These are phyloP conservation scores for Dolichomitus sp. DNA, from an alignment of 2,888 invertebrate species.

Conservation along the genomic window DNA sequence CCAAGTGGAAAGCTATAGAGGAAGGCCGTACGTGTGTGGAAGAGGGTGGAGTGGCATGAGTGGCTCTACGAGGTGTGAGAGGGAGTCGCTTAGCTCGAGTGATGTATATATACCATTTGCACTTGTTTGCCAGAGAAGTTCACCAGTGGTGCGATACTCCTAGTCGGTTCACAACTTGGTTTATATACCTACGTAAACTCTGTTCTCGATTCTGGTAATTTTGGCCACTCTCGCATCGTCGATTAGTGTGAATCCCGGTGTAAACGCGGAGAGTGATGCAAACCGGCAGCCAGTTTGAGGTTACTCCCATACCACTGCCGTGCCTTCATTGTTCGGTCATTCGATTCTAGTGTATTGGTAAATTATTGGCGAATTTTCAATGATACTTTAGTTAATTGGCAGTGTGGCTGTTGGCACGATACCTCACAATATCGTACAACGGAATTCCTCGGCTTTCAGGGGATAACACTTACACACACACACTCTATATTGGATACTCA, in stretches of 20 bases:
- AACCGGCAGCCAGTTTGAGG: neutral
- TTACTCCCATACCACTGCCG: neutral
- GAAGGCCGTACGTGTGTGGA: constrained; percentile 16
- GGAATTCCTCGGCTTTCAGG: neutral
- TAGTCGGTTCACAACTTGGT: constrained; percentile 35
- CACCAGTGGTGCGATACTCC: constrained; percentile 16
- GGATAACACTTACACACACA: too few species aligned
- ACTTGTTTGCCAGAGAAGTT: constrained; percentile 45
- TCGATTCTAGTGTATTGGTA: neutral
- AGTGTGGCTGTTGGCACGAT: neutral
- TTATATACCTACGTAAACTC: constrained; percentile 36
- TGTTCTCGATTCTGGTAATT: constrained; percentile 31
- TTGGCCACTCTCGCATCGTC: constrained; percentile 8
- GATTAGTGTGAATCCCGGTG: constrained; percentile 27
- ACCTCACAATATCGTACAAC: neutral
- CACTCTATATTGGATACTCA: neutral
- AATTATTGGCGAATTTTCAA: neutral
- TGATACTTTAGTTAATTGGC: constrained; percentile 20
- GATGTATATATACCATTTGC: constrained; percentile 25
- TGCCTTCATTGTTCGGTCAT: constrained; percentile 17
- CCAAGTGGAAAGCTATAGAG: constrained; percentile 28
- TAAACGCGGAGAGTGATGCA: constrained; percentile 10
- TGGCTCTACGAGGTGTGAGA: constrained; percentile 36
- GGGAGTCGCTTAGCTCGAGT: constrained; percentile 45
- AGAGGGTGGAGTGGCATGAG: constrained; percentile 23